These are phyloP conservation scores for Lucilia cuprina DNA, from an alignment of 1,140 invertebrate species.

Conservation along the genomic window DNA sequence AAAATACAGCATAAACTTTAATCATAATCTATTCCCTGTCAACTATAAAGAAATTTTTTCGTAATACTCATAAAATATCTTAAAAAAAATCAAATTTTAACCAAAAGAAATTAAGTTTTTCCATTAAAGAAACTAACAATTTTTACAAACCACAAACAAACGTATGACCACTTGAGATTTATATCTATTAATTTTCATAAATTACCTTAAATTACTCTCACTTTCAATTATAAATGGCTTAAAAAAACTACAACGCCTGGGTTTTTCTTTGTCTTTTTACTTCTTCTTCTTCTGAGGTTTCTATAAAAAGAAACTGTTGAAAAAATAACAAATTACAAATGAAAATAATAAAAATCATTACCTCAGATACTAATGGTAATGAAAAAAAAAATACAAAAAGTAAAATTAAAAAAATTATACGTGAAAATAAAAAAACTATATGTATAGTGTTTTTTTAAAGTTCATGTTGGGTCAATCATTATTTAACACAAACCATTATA, in stretches of 20 bases:
- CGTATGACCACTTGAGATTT: background rate
- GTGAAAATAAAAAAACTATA: background rate
- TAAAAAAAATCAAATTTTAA: background rate
- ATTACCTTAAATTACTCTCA: conserved; percentile 15
- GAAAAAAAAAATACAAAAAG: background rate
- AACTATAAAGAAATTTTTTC: background rate
- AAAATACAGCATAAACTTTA: background rate
- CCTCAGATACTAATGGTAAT: background rate
- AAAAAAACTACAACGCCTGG: background rate
- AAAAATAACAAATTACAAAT: background rate
- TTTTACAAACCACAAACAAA: background rate
- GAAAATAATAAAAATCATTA: background rate
- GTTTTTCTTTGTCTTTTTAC: background rate
- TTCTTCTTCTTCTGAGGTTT: background rate
- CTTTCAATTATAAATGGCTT: background rate
- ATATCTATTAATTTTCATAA: conserved; percentile 8
- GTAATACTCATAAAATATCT: background rate
- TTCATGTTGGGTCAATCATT: background rate
- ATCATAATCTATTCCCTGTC: background rate
- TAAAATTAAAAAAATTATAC: background rate
- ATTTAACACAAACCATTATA: background rate
- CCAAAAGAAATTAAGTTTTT: background rate
- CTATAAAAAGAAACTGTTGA: background rate
- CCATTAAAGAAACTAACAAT: background rate
- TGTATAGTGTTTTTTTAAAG: background rate